phyloP scores from a whole-genome alignment of 2,888 invertebrate genomes.

The Scotopteryx bipunctaria region DNA sequence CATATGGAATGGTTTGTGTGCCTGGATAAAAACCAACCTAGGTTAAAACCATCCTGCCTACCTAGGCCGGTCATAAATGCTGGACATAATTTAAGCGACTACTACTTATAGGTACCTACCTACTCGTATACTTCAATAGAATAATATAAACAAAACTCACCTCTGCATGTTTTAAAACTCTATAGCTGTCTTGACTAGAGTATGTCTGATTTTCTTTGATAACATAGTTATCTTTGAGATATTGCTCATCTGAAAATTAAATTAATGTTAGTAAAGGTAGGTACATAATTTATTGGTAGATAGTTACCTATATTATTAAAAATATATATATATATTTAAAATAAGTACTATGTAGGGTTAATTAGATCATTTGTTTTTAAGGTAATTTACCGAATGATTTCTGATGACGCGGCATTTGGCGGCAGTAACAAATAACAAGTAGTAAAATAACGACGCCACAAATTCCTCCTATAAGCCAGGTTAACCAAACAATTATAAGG shows the following conservation, averaged over 20 bases:
- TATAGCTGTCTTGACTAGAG: conserved; percentile 66
- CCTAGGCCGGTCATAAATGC: no score
- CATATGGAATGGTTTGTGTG: no score
- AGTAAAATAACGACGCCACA: conserved; percentile 86
- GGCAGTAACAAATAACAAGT: conserved; percentile 86
- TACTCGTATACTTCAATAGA: neutral
- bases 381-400: conserved; percentile 85
- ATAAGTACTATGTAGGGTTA: no score
- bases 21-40: no score
- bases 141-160: conserved; percentile 42
- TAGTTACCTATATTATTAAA: neutral
- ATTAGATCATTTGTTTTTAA: neutral
- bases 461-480: conserved; percentile 84
- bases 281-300: neutral
- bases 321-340: neutral
- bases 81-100: no score
- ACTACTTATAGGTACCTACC: neutral
- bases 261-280: neutral
- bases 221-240: conserved; percentile 70
- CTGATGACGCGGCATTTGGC: conserved; percentile 87
- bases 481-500: conserved; percentile 81
- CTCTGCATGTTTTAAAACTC: conserved; percentile 68
- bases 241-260: conserved; percentile 67
- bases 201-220: conserved; percentile 75
- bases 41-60: no score